Base-by-base conservation (phyloP, 2,797 vertebrate genomes). In the Phyllotis vaccarum region DNA sequence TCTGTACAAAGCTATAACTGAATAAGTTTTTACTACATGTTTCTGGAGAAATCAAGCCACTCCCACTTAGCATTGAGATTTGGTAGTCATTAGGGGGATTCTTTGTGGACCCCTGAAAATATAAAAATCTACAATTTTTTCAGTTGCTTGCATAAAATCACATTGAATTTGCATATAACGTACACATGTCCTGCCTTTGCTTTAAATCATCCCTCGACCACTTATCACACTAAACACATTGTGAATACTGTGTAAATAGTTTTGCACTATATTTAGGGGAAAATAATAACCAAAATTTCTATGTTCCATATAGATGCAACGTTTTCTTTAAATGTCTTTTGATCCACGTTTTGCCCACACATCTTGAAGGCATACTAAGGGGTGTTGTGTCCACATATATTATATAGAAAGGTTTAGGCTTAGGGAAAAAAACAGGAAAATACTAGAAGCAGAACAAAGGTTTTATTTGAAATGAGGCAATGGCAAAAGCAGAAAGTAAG, bases 401-500 rank as follows among this genome's bases (percentile, higher is more conserved):
- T 99, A 99, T 96, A 99, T 99, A 99, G 99, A 99, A 98, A 99
- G 99, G 96, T 99, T 99, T 99, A 98, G 99, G 99, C 98, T 99
- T 99, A 98, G 98, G 99, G 27, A 83, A 16, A 16, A 95, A 99
- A 99, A 64, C 99, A 99, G 99, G 99, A 99, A 99, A 99, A 99
- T 99, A 99, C 99, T 96, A 99, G 89, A 99, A 99, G 96, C 99
- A 99, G 98, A 99, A 99, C 98, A 99, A 72, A 99, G 99, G 99
- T 99, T 98, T 99, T 99, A 98, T 99, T 99, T 98, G 99, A 99
- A 99, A 99, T 99, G 90, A 99, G 99, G 98, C 99, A 99, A 74
- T 99, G 99, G 99, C 98, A 99, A 96, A 99, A 99, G 97, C 99
- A 99, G 99, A 99, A 99, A 98, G 99, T 99, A 99, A 98, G 99